Evolutionary conservation across 2,113 vertebrate genomes (phyloP).

Genomic region (Lontra canadensis): DNA sequence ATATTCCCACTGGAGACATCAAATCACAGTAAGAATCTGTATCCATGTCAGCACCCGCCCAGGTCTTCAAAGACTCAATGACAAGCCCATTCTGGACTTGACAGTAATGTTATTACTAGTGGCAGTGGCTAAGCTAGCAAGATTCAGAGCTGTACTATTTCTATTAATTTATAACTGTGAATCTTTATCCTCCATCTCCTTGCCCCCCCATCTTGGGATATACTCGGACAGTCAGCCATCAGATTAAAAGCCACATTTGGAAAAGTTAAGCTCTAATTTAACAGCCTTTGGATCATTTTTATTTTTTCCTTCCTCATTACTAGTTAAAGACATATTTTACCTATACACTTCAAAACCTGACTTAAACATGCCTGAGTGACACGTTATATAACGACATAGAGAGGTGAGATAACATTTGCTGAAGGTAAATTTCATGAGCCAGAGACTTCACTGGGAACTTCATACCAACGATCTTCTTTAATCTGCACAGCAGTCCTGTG

Average conservation of each 20-base stretch:
- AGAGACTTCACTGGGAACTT: not conserved
- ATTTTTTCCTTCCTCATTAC: not conserved
- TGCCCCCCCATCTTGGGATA: not conserved
- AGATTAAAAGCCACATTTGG: not conserved
- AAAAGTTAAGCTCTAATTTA: not conserved
- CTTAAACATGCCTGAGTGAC: not conserved
- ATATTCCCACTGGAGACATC: not conserved
- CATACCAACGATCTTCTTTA: not conserved
- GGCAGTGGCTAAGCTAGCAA: not conserved
- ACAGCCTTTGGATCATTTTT: not conserved
- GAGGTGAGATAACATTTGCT: not conserved
- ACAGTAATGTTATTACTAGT: not conserved
- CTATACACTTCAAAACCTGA: conserved; percentile 4
- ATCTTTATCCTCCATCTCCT: not conserved
- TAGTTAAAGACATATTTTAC: not conserved
- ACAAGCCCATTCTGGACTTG: not conserved
- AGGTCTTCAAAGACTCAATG: not conserved
- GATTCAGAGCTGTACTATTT: not conserved
- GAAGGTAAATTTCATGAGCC: not conserved
- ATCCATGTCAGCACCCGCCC: not conserved
- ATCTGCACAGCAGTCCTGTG: not conserved
- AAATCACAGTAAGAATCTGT: not conserved
- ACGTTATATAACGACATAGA: not conserved
- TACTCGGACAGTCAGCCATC: not conserved
- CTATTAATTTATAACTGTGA: not conserved